Percentiles rank a stretch among this genome's conserved stretches.
These are phyloP conservation scores for Barnardius zonarius DNA, from an alignment of 2,113 vertebrate species.

Conservation along the genomic window DNA sequence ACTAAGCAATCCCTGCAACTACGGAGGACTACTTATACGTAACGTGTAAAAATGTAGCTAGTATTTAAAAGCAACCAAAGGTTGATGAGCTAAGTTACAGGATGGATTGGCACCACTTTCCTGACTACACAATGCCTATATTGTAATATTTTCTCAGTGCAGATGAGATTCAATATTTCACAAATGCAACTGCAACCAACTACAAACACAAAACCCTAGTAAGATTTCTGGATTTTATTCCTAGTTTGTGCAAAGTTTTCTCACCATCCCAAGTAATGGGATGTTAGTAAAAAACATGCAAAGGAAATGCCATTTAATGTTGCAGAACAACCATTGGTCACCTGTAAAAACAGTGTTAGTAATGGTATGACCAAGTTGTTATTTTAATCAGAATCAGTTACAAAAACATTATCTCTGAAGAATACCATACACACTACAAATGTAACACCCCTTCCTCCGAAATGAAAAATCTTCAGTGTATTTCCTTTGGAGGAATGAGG, in stretches of 20 bases:
- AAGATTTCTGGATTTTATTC: not conserved
- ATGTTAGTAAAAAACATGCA: not conserved
- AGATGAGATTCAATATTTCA: not conserved
- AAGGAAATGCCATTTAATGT: not conserved
- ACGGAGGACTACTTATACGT: not conserved
- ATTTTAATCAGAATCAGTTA: not conserved
- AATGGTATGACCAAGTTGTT: not conserved
- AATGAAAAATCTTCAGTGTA: not conserved
- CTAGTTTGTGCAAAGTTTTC: not conserved
- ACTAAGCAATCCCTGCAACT: not conserved
- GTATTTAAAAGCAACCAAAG: not conserved
- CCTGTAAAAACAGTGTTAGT: not conserved
- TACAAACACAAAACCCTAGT: not conserved
- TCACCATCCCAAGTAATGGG: not conserved
- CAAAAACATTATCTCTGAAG: not conserved
- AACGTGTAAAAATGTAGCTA: not conserved
- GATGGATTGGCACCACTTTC: not conserved
- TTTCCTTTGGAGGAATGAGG: not conserved
- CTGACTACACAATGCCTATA: not conserved
- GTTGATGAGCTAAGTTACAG: not conserved
- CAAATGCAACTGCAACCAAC: not conserved
- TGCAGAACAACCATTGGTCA: not conserved
- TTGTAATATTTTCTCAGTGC: not conserved
- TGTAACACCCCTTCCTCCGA: not conserved
- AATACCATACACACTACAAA: not conserved